Evolutionary conservation across 2,113 vertebrate species (phyloP).

Genomic region (Nycticebus coucang): DNA sequence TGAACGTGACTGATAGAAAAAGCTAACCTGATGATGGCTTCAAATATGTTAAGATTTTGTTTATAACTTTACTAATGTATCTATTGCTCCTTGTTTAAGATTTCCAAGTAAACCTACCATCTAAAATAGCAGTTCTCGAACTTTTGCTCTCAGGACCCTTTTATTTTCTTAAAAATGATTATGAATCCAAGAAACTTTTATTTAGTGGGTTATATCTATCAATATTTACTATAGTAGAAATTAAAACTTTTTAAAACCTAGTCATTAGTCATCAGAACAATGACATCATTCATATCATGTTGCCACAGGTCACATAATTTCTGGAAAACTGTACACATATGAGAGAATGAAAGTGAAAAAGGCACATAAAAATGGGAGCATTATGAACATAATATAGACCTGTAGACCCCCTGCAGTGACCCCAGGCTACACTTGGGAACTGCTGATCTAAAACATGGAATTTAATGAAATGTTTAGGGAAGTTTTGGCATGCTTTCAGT

Average conservation of each 20-base stretch:
- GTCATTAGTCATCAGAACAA: neutral
- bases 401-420: neutral
- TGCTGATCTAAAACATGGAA: neutral
- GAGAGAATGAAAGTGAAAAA: too few relatives aligned
- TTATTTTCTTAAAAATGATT: slow-evolving; percentile 9
- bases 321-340: too few relatives aligned
- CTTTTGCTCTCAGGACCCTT: neutral
- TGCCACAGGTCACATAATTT: too few relatives aligned
- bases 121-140: neutral
- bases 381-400: neutral
- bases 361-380: neutral
- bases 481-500: neutral
- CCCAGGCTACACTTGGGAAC: neutral
- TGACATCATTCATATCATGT: neutral
- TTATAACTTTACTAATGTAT: neutral
- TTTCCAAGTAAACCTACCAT: neutral
- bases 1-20: neutral
- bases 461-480: neutral
- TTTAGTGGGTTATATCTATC: neutral
- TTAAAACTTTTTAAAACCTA: neutral
- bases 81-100: neutral
- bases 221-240: neutral
- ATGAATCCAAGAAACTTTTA: neutral
- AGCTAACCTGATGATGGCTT: neutral
- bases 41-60: neutral